Evolutionary conservation across 2,888 invertebrate species (phyloP), one percentile per base, ranked within the genome.

Genomic region (Aproaerema taeniolella): DNA sequence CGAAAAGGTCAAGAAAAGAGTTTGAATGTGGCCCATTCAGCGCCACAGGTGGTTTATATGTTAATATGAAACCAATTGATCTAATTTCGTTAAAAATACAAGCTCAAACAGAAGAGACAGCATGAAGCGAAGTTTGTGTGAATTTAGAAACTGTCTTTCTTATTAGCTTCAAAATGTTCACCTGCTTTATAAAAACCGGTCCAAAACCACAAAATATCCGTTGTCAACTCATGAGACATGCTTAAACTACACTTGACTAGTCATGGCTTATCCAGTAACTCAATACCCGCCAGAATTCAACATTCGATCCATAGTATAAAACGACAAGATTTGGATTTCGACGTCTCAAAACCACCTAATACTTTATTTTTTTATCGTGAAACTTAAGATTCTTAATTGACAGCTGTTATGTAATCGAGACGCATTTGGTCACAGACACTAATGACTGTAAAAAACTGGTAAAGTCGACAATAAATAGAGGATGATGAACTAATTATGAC

Each of bases 341-440:
- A 53, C n/a, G n/a, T n/a, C n/a, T n/a, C n/a, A n/a, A n/a, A n/a
- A n/a, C n/a, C 55, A 56, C 57, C 46, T 49, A 54, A 57, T 52
- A 57, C 53, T 46, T 50, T 40, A 41, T 42, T 52, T 66, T 66
- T 70, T 64, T 62, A 58, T 55, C 42, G 42, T 62, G 78, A 60
- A 77, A 79, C 61, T 51, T 42, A 60, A 79, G 53, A 69, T 61
- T 46, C 44, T 42, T 49, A 58, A 68, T 66, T 58, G 63, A 70
- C 70, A 72, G 67, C 65, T 74, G 70, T 57, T 58, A 59, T 60
- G 55, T 56, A 58, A 58, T 52, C 56, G 59, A 57, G 54, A 57
- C 49, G 56, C 53, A 51, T 17, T 39, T 39, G 51, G 44, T 43
- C 38, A 54, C 49, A 32, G 44, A 54, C 37, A 46, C 43, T 43